phyloP scores from a whole-genome alignment of 1,140 invertebrate genomes.

The Rhynchophorus ferrugineus region DNA sequence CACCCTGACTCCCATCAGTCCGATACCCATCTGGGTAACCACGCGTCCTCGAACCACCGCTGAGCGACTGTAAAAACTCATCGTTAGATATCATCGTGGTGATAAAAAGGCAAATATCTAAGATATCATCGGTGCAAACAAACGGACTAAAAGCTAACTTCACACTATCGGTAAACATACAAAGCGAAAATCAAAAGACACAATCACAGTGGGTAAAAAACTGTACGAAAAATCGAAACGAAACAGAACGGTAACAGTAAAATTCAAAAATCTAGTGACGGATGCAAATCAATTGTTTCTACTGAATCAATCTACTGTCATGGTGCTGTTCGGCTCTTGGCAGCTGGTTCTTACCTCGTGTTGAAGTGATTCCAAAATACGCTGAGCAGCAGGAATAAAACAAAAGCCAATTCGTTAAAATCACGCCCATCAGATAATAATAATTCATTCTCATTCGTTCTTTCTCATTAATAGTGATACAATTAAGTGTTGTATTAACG shows the following conservation, averaged over 20 bases:
- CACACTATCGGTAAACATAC: constrained; percentile 2
- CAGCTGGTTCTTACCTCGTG: constrained; percentile 75
- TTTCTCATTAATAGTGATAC: too few species aligned
- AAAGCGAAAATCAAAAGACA: constrained; percentile 19
- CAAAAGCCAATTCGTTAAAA: constrained; percentile 25
- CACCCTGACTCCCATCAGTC: constrained; percentile 88
- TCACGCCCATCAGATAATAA: too few species aligned
- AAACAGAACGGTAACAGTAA: neutral
- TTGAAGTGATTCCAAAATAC: constrained; percentile 98
- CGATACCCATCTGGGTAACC: constrained; percentile 81
- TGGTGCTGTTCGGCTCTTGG: constrained; percentile 14
- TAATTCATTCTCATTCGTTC: too few species aligned
- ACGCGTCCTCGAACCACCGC: constrained; percentile 93
- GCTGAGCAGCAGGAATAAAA: constrained; percentile 71
- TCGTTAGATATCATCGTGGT: neutral
- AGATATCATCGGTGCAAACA: constrained; percentile 33
- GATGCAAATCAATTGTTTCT: constrained; percentile 10
- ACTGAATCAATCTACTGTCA: neutral
- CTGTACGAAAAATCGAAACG: constrained; percentile 6
- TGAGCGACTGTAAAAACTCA: constrained; percentile 67
- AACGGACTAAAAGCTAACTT: neutral
- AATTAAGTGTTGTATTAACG: too few species aligned
- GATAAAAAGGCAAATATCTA: neutral
- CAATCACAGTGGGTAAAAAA: constrained; percentile 24
- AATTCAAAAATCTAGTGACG: neutral